A percentile compares a stretch with the other conserved stretches of the same genome.
These are phyloP conservation scores for Erpornis zantholeuca DNA, from an alignment of 2,113 vertebrate species.

Conservation along the genomic window DNA sequence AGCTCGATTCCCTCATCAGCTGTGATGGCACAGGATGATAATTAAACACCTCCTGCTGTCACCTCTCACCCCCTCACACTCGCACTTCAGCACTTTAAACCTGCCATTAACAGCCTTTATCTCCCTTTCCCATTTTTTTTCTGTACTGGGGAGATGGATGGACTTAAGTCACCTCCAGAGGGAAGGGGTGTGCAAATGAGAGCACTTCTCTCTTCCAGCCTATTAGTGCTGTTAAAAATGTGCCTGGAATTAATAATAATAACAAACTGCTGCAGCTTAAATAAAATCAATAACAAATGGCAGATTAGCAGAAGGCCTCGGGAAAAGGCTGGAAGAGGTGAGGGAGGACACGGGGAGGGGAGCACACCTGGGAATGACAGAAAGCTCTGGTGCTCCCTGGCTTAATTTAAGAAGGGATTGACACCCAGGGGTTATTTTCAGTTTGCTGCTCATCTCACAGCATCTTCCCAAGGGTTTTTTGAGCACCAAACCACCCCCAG, in stretches of 20 bases:
- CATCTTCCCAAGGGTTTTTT: neutral
- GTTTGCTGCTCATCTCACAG: neutral
- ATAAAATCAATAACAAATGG: neutral
- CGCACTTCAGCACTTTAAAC: neutral
- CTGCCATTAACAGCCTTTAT: neutral
- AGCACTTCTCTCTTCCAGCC: neutral
- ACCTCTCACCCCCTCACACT: neutral
- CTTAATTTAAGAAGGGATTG: neutral
- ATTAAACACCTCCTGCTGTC: neutral
- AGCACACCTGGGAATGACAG: neutral
- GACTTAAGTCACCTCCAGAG: neutral
- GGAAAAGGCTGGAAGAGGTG: neutral
- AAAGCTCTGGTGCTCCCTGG: rapidly evolving
- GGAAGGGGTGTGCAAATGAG: neutral
- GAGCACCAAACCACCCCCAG: neutral
- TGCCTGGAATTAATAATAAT: neutral
- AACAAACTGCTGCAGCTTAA: neutral
- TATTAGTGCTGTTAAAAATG: neutral
- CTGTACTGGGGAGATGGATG: neutral
- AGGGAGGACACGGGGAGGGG: neutral
- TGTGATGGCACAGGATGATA: neutral
- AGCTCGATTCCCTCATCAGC: neutral
- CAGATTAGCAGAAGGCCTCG: neutral
- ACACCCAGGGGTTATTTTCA: neutral
- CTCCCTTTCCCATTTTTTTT: neutral